Evolutionary conservation across 2,888 invertebrate genomes (phyloP).

Genomic region (Cantharis rufa): DNA sequence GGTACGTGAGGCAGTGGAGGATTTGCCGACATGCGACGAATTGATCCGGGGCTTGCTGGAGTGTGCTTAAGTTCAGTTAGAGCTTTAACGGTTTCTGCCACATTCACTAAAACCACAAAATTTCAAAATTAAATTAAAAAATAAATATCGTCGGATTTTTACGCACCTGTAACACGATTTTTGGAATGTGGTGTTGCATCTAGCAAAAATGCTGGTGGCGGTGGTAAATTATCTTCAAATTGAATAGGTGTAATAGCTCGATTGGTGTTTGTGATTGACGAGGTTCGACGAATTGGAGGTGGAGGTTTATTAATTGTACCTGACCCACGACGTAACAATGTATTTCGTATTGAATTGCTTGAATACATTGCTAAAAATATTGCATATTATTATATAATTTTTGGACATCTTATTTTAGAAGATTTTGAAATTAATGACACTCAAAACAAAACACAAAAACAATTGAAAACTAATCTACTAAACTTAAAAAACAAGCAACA

Average conservation of each 20-base stretch:
- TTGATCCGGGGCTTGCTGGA: constrained; percentile 80
- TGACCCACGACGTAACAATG: constrained; percentile 63
- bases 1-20: constrained; percentile 45
- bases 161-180: constrained; percentile 20
- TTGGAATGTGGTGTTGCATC: constrained; percentile 52
- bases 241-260: constrained; percentile 50
- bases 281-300: constrained; percentile 82
- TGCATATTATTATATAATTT: neutral
- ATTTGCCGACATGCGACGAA: constrained; percentile 60
- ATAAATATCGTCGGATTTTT: neutral
- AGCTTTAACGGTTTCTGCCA: constrained; percentile 86
- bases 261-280: constrained; percentile 62
- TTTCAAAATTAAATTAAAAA: neutral
- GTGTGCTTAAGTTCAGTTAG: constrained; percentile 84
- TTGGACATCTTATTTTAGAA: neutral
- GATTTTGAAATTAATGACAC: neutral
- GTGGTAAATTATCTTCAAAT: constrained; percentile 65
- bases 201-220: constrained; percentile 78
- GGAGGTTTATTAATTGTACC: constrained; percentile 71
- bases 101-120: constrained; percentile 60
- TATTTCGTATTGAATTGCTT: constrained; percentile 51
- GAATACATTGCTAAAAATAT: constrained; percentile 43
- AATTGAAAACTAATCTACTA: neutral
- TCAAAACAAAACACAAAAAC: neutral
- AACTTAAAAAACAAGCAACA: neutral